Evolutionary conservation across 2,888 invertebrate species (phyloP).

Genomic region (Endomychus coccineus): DNA sequence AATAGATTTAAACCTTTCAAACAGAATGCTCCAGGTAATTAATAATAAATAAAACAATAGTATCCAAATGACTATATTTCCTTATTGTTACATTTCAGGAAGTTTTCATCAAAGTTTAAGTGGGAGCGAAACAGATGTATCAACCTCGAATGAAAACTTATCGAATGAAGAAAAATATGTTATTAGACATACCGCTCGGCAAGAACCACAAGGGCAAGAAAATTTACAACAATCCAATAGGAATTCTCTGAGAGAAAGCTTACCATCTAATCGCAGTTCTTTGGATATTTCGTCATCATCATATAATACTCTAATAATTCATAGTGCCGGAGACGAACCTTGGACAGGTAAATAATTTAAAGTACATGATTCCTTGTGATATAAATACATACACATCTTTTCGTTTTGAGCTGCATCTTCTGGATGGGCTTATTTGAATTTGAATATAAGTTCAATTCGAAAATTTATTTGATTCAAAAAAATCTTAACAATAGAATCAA

Average conservation of each 20-base stretch:
- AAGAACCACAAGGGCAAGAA: slow-evolving; percentile 90
- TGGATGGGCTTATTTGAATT: too few relatives aligned
- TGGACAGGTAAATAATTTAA: slow-evolving; percentile 51
- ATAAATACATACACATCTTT: too few relatives aligned
- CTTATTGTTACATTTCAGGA: too few relatives aligned
- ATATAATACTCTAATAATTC: slow-evolving; percentile 78
- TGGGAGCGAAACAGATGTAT: slow-evolving; percentile 84
- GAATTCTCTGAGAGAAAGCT: slow-evolving; percentile 53
- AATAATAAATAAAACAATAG: too few relatives aligned
- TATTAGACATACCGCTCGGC: slow-evolving; percentile 71
- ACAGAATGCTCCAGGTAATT: too few relatives aligned
- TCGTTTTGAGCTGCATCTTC: too few relatives aligned
- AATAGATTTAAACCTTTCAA: too few relatives aligned
- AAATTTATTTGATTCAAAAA: too few relatives aligned
- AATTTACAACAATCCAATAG: slow-evolving; percentile 56
- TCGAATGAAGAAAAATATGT: slow-evolving; percentile 80
- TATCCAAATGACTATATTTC: too few relatives aligned
- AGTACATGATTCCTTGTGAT: background rate
- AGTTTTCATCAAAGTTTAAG: slow-evolving; percentile 67
- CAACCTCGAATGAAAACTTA: slow-evolving; percentile 83
- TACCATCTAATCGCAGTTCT: slow-evolving; percentile 58
- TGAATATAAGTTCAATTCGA: too few relatives aligned
- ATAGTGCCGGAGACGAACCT: slow-evolving; percentile 64
- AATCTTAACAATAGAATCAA: too few relatives aligned
- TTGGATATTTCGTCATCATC: slow-evolving; percentile 71